Conservation (phyloP, 1,140 invertebrate genomes). For the Trinorchestia longiramus region DNA sequence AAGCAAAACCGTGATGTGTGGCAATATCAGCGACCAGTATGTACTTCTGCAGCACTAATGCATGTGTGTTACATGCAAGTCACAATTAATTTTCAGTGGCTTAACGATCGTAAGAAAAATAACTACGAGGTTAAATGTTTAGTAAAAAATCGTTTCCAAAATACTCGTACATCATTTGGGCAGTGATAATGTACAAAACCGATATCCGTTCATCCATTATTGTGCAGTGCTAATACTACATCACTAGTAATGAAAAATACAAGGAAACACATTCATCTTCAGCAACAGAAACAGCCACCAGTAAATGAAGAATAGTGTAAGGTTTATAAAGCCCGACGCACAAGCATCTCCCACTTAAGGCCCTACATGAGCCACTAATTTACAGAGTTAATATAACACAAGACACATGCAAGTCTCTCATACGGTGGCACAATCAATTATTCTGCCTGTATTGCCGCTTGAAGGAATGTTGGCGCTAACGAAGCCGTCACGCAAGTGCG, state of each 20-base stretch:
- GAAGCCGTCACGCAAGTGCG: conserved; percentile 2
- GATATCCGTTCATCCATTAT: neutral
- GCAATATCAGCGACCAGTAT: neutral
- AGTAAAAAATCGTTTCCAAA: neutral
- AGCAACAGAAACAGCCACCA: neutral
- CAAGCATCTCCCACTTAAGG: neutral
- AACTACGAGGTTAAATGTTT: neutral
- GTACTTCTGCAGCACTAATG: neutral
- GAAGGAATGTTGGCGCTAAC: conserved; percentile 10
- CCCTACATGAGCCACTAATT: conserved; percentile 2
- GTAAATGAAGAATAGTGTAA: neutral
- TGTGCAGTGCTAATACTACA: neutral
- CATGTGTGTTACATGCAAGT: neutral
- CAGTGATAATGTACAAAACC: neutral
- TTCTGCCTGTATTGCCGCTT: conserved; percentile 20
- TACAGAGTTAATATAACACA: conserved; percentile 6
- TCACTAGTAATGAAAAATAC: neutral
- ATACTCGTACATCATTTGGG: neutral
- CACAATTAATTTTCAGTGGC: neutral
- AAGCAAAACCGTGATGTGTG: neutral
- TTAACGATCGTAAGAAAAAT: neutral
- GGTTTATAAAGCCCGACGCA: neutral
- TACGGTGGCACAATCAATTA: conserved; percentile 35
- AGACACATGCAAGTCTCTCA: neutral
- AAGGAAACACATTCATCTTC: neutral